These are phyloP conservation scores for Rhinoraja longicauda DNA, from an alignment of 2,797 vertebrate species.

Conservation along the genomic window DNA sequence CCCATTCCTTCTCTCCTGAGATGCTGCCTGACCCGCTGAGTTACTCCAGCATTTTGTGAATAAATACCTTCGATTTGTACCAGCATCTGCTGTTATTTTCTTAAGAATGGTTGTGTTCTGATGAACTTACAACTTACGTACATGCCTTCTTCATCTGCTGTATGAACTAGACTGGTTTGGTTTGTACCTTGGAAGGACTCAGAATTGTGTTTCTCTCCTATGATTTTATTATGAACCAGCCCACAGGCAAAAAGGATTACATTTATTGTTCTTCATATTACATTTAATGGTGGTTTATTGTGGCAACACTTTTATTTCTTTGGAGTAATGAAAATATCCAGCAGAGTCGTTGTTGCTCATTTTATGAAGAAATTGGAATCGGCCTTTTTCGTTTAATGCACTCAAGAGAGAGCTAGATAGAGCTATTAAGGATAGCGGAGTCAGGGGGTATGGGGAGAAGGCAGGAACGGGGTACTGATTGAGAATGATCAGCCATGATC, in stretches of 20 bases:
- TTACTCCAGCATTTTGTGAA: no score
- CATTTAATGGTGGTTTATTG: background rate
- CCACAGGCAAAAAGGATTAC: background rate
- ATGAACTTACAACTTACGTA: background rate
- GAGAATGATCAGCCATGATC: no score
- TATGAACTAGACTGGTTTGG: background rate
- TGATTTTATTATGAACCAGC: background rate
- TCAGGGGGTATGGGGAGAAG: no score
- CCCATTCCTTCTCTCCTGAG: no score
- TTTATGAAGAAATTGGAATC: background rate
- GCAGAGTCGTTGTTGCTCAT: background rate
- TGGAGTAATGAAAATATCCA: background rate
- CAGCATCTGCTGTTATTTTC: no score
- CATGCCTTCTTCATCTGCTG: background rate
- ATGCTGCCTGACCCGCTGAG: no score
- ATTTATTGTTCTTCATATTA: background rate
- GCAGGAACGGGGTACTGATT: no score
- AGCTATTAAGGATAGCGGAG: no score
- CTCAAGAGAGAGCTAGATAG: no score
- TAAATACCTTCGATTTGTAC: no score
- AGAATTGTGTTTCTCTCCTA: background rate
- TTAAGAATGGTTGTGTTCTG: background rate
- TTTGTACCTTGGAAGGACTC: background rate
- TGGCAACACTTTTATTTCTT: background rate
- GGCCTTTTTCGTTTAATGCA: no score